Evolutionary conservation across 2,797 vertebrate species (phyloP).

Genomic region (Cottoperca gobio): DNA sequence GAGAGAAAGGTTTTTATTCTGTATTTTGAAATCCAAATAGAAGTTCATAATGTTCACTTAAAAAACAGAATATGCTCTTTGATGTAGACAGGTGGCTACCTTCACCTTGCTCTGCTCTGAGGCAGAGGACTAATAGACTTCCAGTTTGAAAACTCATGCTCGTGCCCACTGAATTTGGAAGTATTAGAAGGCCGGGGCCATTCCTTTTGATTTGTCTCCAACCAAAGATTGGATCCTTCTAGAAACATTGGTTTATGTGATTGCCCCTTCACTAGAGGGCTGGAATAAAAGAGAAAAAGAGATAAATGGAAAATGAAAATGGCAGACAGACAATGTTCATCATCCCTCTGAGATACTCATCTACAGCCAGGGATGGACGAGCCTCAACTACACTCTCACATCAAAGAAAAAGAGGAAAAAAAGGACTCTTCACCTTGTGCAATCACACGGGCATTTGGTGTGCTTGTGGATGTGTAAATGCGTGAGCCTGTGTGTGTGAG

Average conservation of each 20-base stretch:
- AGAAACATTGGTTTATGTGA: constrained; percentile 60
- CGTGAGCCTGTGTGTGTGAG: constrained; percentile 30
- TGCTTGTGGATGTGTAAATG: constrained; percentile 47
- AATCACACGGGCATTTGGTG: constrained; percentile 61
- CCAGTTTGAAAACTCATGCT: constrained; percentile 29
- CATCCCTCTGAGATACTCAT: constrained; percentile 67
- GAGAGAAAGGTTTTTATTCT: constrained; percentile 7
- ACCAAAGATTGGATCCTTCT: constrained; percentile 49
- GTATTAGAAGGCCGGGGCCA: constrained; percentile 30
- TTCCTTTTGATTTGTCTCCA: constrained; percentile 54
- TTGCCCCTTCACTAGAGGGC: constrained; percentile 52
- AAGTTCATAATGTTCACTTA: constrained; percentile 10
- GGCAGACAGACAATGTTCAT: constrained; percentile 62
- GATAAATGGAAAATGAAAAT: constrained; percentile 60
- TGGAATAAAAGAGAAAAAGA: constrained; percentile 45
- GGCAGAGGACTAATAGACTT: constrained; percentile 31
- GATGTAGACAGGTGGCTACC: constrained; percentile 35
- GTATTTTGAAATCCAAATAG: constrained; percentile 12
- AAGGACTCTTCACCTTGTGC: constrained; percentile 61
- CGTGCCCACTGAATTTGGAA: constrained; percentile 45
- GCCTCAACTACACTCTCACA: constrained; percentile 47
- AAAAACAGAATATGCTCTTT: constrained; percentile 29
- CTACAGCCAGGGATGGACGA: constrained; percentile 50
- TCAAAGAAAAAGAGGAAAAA: constrained; percentile 52
- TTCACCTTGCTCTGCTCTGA: constrained; percentile 30